Percentiles rank a stretch among this genome's conserved stretches.
Evolutionary conservation across 1,140 invertebrate genomes (phyloP).

Genomic region (Tetranychus cinnabarinus): DNA sequence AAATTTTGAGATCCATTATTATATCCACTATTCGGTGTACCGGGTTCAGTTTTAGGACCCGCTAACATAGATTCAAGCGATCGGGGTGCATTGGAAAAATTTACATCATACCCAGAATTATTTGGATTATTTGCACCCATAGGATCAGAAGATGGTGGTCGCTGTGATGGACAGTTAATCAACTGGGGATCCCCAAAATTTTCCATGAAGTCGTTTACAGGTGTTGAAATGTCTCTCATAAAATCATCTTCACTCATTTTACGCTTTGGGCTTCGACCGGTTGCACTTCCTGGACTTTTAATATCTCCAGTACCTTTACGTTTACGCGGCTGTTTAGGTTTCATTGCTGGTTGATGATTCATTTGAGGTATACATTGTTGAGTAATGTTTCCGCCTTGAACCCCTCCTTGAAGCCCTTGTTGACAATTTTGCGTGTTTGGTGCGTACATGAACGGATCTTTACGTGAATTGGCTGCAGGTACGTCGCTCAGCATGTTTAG

Average conservation of each 20-base stretch:
- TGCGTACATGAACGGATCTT: neutral
- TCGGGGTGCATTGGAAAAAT: neutral
- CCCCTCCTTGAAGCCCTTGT: neutral
- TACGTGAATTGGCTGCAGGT: slow-evolving; percentile 14
- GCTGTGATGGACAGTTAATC: neutral
- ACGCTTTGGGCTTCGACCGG: slow-evolving; percentile 22
- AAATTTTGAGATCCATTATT: neutral
- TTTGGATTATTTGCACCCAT: neutral
- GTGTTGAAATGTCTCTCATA: slow-evolving; percentile 8
- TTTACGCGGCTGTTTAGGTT: slow-evolving; percentile 2
- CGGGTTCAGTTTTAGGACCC: neutral
- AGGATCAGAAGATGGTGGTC: neutral
- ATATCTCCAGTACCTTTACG: slow-evolving; percentile 10
- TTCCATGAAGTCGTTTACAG: slow-evolving; percentile 12
- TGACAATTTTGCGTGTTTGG: neutral
- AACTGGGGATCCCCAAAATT: slow-evolving; percentile 5
- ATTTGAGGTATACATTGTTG: neutral
- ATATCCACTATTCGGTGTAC: too few relatives aligned
- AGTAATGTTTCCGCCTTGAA: neutral
- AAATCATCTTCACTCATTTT: slow-evolving; percentile 18
- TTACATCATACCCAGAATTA: neutral
- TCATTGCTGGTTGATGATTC: neutral
- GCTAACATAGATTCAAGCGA: neutral
- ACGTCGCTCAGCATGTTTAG: slow-evolving; percentile 23
- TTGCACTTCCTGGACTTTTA: slow-evolving; percentile 11